Conservation (phyloP, 2,888 invertebrate genomes). For the Plemyria rubiginata region DNA sequence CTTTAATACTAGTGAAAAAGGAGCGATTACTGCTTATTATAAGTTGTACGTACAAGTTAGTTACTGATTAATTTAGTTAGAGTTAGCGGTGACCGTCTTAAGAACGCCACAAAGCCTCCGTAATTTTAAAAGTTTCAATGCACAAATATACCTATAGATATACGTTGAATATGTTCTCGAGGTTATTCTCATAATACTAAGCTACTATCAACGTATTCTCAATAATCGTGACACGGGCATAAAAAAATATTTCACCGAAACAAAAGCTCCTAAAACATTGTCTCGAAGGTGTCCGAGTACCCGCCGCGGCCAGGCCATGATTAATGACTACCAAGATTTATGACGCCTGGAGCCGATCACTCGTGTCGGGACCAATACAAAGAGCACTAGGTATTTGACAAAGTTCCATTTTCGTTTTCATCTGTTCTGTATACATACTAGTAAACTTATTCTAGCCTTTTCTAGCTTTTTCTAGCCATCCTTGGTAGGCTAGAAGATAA, state of each 20-base stretch:
- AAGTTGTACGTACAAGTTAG: too few relatives aligned
- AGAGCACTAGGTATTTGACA: constrained; percentile 39
- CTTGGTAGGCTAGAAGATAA: too few relatives aligned
- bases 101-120: too few relatives aligned
- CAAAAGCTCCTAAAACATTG: constrained; percentile 44
- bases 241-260: constrained; percentile 26
- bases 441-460: not conserved
- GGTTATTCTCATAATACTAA: not conserved
- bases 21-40: too few relatives aligned
- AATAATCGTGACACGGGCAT: constrained; percentile 5
- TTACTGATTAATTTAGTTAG: too few relatives aligned
- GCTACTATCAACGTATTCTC: constrained; percentile 2
- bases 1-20: too few relatives aligned
- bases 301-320: constrained; percentile 52
- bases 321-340: constrained; percentile 66
- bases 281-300: constrained; percentile 46
- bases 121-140: too few relatives aligned
- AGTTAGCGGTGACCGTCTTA: too few relatives aligned
- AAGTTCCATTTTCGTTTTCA: constrained; percentile 11
- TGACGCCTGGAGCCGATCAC: constrained; percentile 57
- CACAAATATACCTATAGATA: not conserved
- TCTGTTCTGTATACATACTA: not conserved
- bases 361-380: constrained; percentile 49
- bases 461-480: not conserved
- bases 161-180: too few relatives aligned